These are phyloP conservation scores for Gisinianus flammeolus DNA, from an alignment of 2,888 invertebrate genomes.

Conservation along the genomic window DNA sequence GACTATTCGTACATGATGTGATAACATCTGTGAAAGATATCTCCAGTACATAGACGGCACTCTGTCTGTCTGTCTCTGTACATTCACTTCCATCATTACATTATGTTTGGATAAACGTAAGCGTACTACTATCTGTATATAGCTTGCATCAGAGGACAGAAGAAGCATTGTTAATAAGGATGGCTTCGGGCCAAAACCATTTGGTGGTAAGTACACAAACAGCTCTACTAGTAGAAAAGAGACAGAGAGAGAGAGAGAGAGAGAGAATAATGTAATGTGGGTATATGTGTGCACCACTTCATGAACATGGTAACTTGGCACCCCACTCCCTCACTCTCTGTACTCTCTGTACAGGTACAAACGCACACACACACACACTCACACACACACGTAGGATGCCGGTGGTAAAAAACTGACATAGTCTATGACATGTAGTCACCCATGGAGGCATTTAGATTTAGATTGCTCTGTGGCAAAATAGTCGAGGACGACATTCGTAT, in stretches of 20 bases:
- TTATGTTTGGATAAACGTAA: not conserved
- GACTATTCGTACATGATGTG: not conserved
- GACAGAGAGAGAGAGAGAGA: not conserved
- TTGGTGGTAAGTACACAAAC: conserved; percentile 32
- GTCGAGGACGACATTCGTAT: not conserved
- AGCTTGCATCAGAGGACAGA: conserved; percentile 28
- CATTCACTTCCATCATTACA: too few relatives aligned
- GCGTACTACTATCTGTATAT: too few relatives aligned
- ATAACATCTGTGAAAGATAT: not conserved
- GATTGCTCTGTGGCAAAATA: not conserved
- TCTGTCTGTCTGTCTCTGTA: not conserved
- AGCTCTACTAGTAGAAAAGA: not conserved
- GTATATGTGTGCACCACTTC: conserved; percentile 15
- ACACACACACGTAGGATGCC: not conserved
- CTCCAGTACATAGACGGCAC: not conserved
- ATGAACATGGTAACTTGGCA: conserved; percentile 30
- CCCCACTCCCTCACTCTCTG: not conserved
- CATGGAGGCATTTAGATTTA: conserved; percentile 1
- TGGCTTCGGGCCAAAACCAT: conserved; percentile 36
- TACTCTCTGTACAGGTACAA: not conserved
- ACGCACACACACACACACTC: not conserved
- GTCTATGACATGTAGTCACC: not conserved
- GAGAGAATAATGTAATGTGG: not conserved
- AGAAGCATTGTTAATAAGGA: conserved; percentile 31
- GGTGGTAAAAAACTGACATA: not conserved